A percentile compares a stretch with the other conserved stretches of the same genome.
These are phyloP conservation scores for Heliocidaris erythrogramma DNA, from an alignment of 35 echinoderm and acorn worm species.

Conservation along the genomic window DNA sequence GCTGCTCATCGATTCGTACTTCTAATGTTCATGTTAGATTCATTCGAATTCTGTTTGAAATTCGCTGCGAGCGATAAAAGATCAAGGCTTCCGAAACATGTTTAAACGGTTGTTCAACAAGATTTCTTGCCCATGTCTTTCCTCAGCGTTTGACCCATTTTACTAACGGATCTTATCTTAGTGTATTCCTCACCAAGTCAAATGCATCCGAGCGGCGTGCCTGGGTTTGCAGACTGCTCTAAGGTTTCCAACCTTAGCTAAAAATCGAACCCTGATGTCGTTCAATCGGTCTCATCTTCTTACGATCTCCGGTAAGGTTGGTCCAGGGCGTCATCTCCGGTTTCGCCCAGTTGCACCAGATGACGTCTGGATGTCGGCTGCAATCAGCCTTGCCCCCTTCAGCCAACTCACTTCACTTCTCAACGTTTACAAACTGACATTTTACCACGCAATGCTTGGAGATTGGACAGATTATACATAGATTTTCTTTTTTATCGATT, in stretches of 20 bases:
- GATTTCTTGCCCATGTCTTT: neutral
- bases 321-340: constrained; percentile 16
- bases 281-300: constrained; percentile 38
- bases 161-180: neutral
- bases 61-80: neutral
- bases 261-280: constrained; percentile 3
- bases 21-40: neutral
- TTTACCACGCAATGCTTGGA: neutral
- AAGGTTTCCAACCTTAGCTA: neutral
- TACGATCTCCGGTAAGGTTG: neutral
- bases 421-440: neutral
- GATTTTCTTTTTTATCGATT: neutral
- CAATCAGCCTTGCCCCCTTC: neutral
- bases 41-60: neutral
- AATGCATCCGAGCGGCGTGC: neutral
- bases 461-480: neutral
- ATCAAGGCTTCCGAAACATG: constrained; percentile 9
- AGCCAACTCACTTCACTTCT: neutral
- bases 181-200: neutral
- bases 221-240: constrained; percentile 4
- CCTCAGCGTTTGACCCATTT: neutral
- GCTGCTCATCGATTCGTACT: neutral
- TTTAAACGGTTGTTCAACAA: constrained; percentile 11
- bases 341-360: constrained; percentile 31
- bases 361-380: constrained; percentile 20